These are phyloP conservation scores for Streblospio benedicti DNA, from an alignment of 1,140 invertebrate species.

Conservation along the genomic window DNA sequence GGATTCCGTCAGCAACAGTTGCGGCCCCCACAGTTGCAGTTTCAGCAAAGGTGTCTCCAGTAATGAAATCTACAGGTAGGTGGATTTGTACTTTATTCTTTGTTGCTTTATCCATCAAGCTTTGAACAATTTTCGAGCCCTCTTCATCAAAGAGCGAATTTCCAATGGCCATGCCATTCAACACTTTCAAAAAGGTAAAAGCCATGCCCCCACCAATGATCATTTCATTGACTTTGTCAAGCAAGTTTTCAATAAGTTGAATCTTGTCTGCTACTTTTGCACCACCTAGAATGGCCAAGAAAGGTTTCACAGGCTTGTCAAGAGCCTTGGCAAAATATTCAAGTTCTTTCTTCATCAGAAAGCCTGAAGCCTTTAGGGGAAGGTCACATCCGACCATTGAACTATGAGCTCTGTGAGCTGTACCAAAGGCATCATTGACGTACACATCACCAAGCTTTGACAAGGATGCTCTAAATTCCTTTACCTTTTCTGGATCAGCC, in stretches of 20 bases:
- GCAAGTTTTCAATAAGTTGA: conserved; percentile 91
- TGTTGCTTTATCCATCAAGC: conserved; percentile 84
- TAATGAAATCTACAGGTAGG: conserved; percentile 90
- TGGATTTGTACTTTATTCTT: conserved; percentile 89
- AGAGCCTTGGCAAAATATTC: conserved; percentile 96
- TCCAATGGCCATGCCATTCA: conserved; percentile 90
- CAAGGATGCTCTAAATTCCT: conserved; percentile 77
- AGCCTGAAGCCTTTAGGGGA: conserved; percentile 81
- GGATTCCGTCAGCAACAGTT: conserved; percentile 75
- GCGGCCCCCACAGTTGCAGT: conserved; percentile 72
- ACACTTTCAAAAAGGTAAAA: conserved; percentile 94
- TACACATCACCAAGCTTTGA: conserved; percentile 96
- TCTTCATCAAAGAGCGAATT: conserved; percentile 86
- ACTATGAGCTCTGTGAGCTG: conserved; percentile 90
- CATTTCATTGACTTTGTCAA: conserved; percentile 96
- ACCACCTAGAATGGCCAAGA: conserved; percentile 95
- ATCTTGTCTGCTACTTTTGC: conserved; percentile 99
- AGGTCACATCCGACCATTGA: conserved; percentile 70
- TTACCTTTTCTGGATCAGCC: conserved; percentile 69
- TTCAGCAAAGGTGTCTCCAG: conserved; percentile 91
- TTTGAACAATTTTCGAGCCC: conserved; percentile 87
- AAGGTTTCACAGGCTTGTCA: conserved; percentile 89
- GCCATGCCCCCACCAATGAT: conserved; percentile 99
- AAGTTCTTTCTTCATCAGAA: conserved; percentile 94
- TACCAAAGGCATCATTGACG: conserved; percentile 99